Evolutionary conservation across 2,113 vertebrate genomes (phyloP).

Genomic region (Trinectes maculatus): DNA sequence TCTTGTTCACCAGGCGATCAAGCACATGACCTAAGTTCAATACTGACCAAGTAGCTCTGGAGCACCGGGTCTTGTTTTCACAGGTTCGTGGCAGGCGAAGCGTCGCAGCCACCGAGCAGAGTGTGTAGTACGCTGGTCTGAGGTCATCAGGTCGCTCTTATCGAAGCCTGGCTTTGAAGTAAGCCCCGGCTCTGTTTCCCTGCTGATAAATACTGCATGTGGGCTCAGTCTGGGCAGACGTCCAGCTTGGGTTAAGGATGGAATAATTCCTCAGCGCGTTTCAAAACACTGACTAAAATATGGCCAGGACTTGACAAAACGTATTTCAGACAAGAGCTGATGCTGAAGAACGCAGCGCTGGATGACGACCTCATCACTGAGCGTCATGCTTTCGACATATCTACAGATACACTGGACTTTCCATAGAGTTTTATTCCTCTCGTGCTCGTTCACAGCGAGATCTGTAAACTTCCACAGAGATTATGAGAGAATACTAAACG

Average conservation of each 20-base stretch:
- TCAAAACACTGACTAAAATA: slow-evolving; percentile 54
- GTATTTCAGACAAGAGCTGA: slow-evolving; percentile 41
- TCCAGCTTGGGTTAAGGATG: slow-evolving; percentile 58
- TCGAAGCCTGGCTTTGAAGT: slow-evolving; percentile 72
- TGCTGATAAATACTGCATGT: slow-evolving; percentile 71
- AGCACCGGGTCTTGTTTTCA: slow-evolving; percentile 15
- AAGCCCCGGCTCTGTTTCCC: slow-evolving; percentile 55
- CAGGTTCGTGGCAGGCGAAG: slow-evolving; percentile 26
- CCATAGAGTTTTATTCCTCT: slow-evolving; percentile 30
- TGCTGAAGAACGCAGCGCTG: neutral
- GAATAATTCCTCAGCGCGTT: slow-evolving; percentile 44
- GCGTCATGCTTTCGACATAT: neutral
- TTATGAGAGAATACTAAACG: slow-evolving; percentile 10
- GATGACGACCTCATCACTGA: too few species aligned
- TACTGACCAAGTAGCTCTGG: too few species aligned
- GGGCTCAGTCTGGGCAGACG: slow-evolving; percentile 57
- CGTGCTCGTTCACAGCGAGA: neutral
- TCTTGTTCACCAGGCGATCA: too few species aligned
- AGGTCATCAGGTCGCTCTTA: slow-evolving; percentile 67
- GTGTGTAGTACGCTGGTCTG: slow-evolving; percentile 22
- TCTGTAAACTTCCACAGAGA: slow-evolving; percentile 17
- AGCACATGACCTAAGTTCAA: too few species aligned
- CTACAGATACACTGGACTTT: too few species aligned
- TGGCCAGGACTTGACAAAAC: slow-evolving; percentile 37
- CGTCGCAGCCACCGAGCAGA: slow-evolving; percentile 30